Evolutionary conservation across 1,140 invertebrate species (phyloP), one percentile per base, ranked within the genome.

Genomic region (Eumaeus atala): DNA sequence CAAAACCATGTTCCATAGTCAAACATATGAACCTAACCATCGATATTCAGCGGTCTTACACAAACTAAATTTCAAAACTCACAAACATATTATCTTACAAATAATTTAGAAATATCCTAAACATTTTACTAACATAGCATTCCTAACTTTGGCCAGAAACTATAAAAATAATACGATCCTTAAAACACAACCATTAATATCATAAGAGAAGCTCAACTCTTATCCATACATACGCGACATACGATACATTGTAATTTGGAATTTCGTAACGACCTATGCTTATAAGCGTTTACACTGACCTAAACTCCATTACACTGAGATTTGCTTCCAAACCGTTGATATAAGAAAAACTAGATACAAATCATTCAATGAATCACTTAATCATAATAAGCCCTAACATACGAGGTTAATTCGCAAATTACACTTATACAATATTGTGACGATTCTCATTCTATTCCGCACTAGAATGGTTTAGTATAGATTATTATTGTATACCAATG

Each of bases 131-230:
- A 40, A 21, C 36, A 51, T 38, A 51, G 50, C 50, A 36, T 37
- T 38, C 34, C 50, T 51, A 51, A 51, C 35, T 38, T 38, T 38
- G 50, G 37, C 37, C 50, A 53, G 38, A 53, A 53, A 53, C 51
- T 53, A 53, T 34, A 53, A 38, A 53, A 53, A 52, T 42, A 52
- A 53, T 53, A 34, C 51, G 21, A 53, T 44, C 42, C 42, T 33
- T 35, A 54, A 36, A 51, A 79, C 78, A 82, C 78, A 82, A 79
- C 78, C 78, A 74, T 73, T 77, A 73, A 76, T 72, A 72, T 79
- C 64, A 76, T 74, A 73, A 76, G 71, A 74, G 61, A 77, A 78
- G 68, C 72, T 9, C 34, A 63, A 49, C 33, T 36, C 40, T 34
- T 54, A 44, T 21, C 21, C 38, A 54, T 28, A 44, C 16, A 44